Percentiles rank a stretch among this genome's conserved stretches.
These are phyloP conservation scores for Heloderma charlesbogerti DNA, from an alignment of 2,113 vertebrate species.

Conservation along the genomic window DNA sequence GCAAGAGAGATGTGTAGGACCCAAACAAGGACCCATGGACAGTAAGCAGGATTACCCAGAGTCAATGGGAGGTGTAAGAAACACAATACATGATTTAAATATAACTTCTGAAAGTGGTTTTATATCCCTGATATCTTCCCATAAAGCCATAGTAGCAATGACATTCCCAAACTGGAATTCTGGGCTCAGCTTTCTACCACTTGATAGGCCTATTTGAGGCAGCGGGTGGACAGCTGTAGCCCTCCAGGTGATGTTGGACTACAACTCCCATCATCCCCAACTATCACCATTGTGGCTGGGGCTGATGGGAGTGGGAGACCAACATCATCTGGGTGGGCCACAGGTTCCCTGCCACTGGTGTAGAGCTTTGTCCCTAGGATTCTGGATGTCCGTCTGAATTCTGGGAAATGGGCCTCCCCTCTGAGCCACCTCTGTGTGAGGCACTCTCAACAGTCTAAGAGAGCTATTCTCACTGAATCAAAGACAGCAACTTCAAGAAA, in stretches of 20 bases:
- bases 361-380: background rate
- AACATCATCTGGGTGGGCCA: background rate
- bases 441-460: background rate
- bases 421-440: background rate
- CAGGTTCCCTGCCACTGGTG: background rate
- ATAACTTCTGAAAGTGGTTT: background rate
- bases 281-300: background rate
- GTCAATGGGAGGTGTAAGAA: background rate
- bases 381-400: background rate
- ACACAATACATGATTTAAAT: background rate
- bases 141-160: background rate
- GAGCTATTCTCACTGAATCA: background rate
- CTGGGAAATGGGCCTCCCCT: background rate
- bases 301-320: background rate
- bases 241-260: background rate
- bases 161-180: background rate
- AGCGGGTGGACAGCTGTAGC: background rate
- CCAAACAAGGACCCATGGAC: background rate
- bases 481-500: conserved; percentile 19
- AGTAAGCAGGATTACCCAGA: background rate
- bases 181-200: background rate
- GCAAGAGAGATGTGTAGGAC: background rate
- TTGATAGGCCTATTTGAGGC: background rate
- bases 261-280: background rate
- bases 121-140: background rate